Percentiles rank a stretch among this genome's conserved stretches.
phyloP scores from a whole-genome alignment of 1,140 invertebrate species.

The Drosophila eugracilis region DNA sequence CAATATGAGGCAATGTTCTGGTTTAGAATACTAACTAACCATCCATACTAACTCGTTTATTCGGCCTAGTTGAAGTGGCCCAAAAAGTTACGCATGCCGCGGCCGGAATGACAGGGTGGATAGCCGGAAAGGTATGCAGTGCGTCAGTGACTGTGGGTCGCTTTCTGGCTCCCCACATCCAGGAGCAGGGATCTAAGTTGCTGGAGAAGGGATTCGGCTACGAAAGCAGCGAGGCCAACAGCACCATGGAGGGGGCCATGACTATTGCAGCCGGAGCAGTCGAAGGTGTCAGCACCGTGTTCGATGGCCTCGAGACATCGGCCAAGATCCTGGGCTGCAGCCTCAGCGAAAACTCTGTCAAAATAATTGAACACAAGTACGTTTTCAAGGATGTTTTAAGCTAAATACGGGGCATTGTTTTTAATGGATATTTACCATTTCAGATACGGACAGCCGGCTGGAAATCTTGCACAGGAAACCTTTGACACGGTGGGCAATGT shows the following conservation, averaged over 20 bases:
- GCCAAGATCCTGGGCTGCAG: slow-evolving; percentile 88
- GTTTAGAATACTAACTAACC: too few relatives aligned
- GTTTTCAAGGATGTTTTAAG: slow-evolving; percentile 6
- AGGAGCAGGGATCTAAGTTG: slow-evolving; percentile 87
- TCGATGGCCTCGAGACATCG: slow-evolving; percentile 88
- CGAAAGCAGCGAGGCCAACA: slow-evolving; percentile 86
- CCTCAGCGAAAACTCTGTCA: slow-evolving; percentile 89
- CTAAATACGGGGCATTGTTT: too few relatives aligned
- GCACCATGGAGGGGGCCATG: slow-evolving; percentile 87
- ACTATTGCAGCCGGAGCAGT: slow-evolving; percentile 89
- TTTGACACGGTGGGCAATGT: slow-evolving; percentile 89
- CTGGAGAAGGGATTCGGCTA: slow-evolving; percentile 86
- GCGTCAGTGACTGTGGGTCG: slow-evolving; percentile 88
- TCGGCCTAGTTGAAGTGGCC: slow-evolving; percentile 86
- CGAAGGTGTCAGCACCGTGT: slow-evolving; percentile 89
- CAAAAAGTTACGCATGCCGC: slow-evolving; percentile 88
- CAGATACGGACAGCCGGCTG: slow-evolving; percentile 88
- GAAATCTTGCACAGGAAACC: slow-evolving; percentile 86
- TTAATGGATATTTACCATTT: slow-evolving; percentile 70
- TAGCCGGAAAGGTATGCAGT: slow-evolving; percentile 88
- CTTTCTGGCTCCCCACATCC: slow-evolving; percentile 88
- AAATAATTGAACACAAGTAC: slow-evolving; percentile 89
- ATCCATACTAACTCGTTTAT: not conserved
- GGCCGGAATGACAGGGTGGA: slow-evolving; percentile 87
- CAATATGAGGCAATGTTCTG: too few relatives aligned